Percentiles rank a stretch among this genome's conserved stretches.
Conservation (phyloP, 1,140 invertebrate species). For the Bombus breviceps region DNA sequence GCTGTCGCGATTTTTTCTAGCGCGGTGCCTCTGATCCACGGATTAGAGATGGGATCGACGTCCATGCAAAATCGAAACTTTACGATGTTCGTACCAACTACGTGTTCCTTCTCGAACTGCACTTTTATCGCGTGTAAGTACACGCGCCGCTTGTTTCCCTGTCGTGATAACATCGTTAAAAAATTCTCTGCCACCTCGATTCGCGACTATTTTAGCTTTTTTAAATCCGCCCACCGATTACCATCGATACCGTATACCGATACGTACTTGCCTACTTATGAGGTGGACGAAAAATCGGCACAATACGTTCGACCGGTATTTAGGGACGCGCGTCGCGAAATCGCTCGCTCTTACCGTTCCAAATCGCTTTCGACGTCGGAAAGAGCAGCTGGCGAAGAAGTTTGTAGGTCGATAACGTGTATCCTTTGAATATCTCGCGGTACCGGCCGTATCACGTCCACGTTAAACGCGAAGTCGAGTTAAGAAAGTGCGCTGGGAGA, state of each 20-base stretch:
- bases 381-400: constrained; percentile 6
- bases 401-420: constrained; percentile 47
- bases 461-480: constrained; percentile 61
- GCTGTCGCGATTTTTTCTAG: constrained; percentile 66
- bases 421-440: constrained; percentile 54
- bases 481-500: constrained; percentile 67
- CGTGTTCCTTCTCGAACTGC: constrained; percentile 24
- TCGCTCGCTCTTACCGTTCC: neutral
- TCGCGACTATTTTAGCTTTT: too few relatives aligned
- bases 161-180: constrained; percentile 1
- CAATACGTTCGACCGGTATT: neutral
- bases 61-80: constrained; percentile 61
- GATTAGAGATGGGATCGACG: constrained; percentile 63
- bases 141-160: neutral
- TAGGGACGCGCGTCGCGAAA: neutral
- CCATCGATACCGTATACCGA: neutral
- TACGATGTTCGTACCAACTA: constrained; percentile 44
- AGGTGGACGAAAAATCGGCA: neutral
- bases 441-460: constrained; percentile 46
- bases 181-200: neutral
- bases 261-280: too few relatives aligned
- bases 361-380: neutral
- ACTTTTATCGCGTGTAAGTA: constrained; percentile 27
- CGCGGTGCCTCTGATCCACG: constrained; percentile 62
- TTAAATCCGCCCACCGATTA: neutral